Evolutionary conservation across 2,888 invertebrate genomes (phyloP).

Genomic region (Dryocosmus kuriphilus): DNA sequence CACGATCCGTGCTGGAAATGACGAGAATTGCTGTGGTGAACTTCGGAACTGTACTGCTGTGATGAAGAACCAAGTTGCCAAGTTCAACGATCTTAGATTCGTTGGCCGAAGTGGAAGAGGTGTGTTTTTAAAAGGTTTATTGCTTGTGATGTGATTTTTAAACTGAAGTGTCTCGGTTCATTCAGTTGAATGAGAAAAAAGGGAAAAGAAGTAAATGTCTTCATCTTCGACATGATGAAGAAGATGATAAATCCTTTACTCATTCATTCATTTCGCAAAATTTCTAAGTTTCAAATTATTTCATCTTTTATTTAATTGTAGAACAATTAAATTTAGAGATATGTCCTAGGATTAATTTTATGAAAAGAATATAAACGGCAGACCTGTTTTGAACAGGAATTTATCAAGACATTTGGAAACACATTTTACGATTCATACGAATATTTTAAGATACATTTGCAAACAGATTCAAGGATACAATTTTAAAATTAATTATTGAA

Average conservation of each 20-base stretch:
- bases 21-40: constrained; percentile 98
- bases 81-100: constrained; percentile 98
- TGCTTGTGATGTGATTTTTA: not conserved
- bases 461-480: not conserved
- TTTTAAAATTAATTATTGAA: not conserved
- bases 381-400: too few relatives aligned
- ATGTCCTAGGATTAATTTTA: too few relatives aligned
- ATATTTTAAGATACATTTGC: not conserved
- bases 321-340: not conserved
- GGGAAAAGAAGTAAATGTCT: not conserved
- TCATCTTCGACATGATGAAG: not conserved
- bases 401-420: too few relatives aligned
- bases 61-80: constrained; percentile 98
- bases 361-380: too few relatives aligned
- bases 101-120: constrained; percentile 98
- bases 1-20: constrained; percentile 96
- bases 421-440: too few relatives aligned
- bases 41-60: constrained; percentile 94
- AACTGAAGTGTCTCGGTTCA: too few relatives aligned
- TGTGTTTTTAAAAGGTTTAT: constrained; percentile 65
- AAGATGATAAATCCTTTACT: not conserved
- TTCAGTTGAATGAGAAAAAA: not conserved
- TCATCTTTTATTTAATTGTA: not conserved
- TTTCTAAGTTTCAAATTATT: not conserved
- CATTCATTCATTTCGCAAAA: not conserved